Conservation (phyloP, 2,113 vertebrate genomes). For the Notiomystis cincta region DNA sequence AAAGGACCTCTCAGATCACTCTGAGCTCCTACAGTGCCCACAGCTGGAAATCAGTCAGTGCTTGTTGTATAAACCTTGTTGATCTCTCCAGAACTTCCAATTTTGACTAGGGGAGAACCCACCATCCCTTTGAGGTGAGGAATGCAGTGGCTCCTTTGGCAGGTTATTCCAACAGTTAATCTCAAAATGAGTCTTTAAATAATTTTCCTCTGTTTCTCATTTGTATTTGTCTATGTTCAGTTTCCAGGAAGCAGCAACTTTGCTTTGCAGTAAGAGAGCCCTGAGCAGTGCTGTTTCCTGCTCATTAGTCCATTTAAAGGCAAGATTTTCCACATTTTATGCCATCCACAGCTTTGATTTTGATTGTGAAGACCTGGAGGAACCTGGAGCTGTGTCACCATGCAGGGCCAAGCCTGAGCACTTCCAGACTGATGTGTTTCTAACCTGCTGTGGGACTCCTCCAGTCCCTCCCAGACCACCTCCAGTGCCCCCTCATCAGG, state of each 20-base stretch:
- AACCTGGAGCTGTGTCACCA: background rate
- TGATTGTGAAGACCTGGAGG: background rate
- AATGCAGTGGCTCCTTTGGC: background rate
- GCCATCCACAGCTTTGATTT: background rate
- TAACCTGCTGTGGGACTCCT: background rate
- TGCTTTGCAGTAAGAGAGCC: background rate
- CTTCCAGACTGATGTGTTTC: background rate
- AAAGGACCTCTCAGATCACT: background rate
- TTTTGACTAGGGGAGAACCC: background rate
- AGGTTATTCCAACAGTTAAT: background rate
- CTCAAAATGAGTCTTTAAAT: background rate
- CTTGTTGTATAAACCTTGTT: background rate
- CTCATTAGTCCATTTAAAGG: background rate
- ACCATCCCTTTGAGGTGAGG: background rate
- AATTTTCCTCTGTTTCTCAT: background rate
- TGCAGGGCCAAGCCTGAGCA: background rate
- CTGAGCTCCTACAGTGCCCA: background rate
- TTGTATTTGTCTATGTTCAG: background rate
- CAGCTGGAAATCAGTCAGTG: background rate
- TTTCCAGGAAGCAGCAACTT: background rate
- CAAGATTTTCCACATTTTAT: background rate
- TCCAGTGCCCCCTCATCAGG: background rate
- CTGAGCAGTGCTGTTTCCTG: background rate
- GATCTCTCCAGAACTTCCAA: background rate
- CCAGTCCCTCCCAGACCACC: background rate